Percentiles rank a stretch among this genome's conserved stretches.
phyloP scores from a whole-genome alignment of 2,113 vertebrate species.

The Otolemur garnettii region DNA sequence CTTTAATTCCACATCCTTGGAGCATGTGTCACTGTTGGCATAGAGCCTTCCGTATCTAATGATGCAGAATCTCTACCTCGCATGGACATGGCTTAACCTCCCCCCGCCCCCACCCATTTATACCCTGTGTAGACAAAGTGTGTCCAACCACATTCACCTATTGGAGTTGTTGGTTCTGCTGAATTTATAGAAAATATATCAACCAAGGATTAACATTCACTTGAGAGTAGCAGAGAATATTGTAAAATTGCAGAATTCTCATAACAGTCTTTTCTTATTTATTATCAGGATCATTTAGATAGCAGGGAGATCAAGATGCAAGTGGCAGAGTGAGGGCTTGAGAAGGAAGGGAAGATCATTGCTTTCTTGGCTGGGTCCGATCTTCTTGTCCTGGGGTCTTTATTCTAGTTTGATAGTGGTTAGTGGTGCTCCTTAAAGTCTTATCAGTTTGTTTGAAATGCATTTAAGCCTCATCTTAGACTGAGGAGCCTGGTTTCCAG shows the following conservation, averaged over 20 bases:
- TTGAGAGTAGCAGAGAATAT: background rate
- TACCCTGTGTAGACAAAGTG: background rate
- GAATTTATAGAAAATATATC: constrained; percentile 50
- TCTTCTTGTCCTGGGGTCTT: constrained; percentile 48
- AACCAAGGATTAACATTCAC: background rate
- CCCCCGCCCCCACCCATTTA: background rate
- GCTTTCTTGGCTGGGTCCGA: constrained; percentile 38
- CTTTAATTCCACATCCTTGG: background rate
- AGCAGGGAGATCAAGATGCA: constrained; percentile 4
- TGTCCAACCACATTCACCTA: background rate
- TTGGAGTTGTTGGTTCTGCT: constrained; percentile 55
- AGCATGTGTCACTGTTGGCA: background rate
- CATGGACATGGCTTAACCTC: background rate
- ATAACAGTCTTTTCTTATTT: background rate
- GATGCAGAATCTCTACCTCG: background rate
- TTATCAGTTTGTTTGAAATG: constrained; percentile 64
- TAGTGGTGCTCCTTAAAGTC: constrained; percentile 58
- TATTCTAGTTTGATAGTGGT: constrained; percentile 23
- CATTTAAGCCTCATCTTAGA: constrained; percentile 66
- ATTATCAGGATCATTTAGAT: constrained; percentile 24
- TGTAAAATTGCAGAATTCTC: constrained; percentile 47
- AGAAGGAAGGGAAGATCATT: constrained; percentile 49
- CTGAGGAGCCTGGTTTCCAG: constrained; percentile 28
- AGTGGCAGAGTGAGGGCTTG: background rate
- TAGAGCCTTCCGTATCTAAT: constrained; percentile 5